Percentiles rank a stretch among this genome's conserved stretches.
Conservation (phyloP, 2,113 vertebrate genomes). For the Benitochromis conjunctus region DNA sequence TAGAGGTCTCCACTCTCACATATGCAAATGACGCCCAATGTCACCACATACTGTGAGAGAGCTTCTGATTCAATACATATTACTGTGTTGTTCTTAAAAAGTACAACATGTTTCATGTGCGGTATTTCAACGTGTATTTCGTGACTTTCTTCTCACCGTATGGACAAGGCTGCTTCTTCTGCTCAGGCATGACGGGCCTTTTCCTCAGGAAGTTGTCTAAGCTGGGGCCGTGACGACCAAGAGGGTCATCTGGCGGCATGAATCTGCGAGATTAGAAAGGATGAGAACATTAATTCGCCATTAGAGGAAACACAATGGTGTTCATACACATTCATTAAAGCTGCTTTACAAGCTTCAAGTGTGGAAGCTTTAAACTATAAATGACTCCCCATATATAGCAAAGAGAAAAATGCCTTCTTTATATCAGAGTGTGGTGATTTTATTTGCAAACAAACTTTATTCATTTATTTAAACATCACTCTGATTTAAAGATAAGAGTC, state of each 20-base stretch:
- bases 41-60: background rate
- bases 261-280: constrained; percentile 67
- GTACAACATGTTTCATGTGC: background rate
- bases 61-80: background rate
- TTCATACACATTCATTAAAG: background rate
- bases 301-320: background rate
- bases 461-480: background rate
- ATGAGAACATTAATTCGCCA: accelerated
- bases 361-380: background rate
- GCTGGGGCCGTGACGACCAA: constrained; percentile 93
- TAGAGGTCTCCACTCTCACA: background rate
- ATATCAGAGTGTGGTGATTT: background rate
- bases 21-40: background rate
- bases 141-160: constrained; percentile 77
- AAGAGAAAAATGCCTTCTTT: background rate
- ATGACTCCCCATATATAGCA: background rate
- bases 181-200: constrained; percentile 89
- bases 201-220: constrained; percentile 97
- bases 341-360: background rate
- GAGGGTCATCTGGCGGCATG: constrained; percentile 97
- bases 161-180: constrained; percentile 97
- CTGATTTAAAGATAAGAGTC: background rate
- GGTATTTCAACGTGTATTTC: background rate
- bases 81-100: background rate
- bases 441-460: background rate